Evolutionary conservation across 2,113 vertebrate genomes (phyloP).

Genomic region (Myotis brandtii): DNA sequence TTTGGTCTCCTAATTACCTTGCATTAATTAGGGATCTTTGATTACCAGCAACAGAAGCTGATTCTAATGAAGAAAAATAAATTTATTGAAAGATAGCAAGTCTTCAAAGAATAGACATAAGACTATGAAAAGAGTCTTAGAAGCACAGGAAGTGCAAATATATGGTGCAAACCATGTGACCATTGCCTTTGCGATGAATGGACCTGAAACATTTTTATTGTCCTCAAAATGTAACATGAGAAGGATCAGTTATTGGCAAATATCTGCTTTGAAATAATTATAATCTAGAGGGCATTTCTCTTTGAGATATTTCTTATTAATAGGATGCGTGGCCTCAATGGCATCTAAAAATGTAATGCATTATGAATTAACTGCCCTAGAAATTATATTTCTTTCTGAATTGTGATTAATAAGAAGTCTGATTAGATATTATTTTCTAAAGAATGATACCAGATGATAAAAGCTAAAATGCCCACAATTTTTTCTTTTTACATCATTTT

Average conservation of each 20-base stretch:
- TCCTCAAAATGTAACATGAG: neutral
- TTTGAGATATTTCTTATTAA: slow-evolving; percentile 78
- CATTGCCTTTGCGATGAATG: neutral
- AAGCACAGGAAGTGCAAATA: neutral
- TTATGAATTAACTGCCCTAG: slow-evolving; percentile 67
- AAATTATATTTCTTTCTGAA: slow-evolving; percentile 73
- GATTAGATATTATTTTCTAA: slow-evolving; percentile 75
- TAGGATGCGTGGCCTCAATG: slow-evolving; percentile 60
- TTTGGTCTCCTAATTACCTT: neutral
- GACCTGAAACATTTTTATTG: neutral
- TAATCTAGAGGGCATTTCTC: slow-evolving; percentile 64
- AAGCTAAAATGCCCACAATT: slow-evolving; percentile 40
- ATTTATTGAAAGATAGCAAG: neutral
- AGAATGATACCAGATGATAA: neutral
- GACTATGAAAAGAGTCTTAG: neutral
- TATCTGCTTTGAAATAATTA: slow-evolving; percentile 54
- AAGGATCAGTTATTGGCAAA: neutral
- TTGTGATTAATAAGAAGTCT: slow-evolving; percentile 71
- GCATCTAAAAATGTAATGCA: slow-evolving; percentile 62
- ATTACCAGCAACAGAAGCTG: neutral
- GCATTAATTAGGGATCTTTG: neutral
- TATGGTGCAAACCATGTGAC: neutral
- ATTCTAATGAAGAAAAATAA: slow-evolving; percentile 33
- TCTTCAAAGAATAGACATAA: neutral
- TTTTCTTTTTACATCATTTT: slow-evolving; percentile 17